Conservation (phyloP, 2,888 invertebrate genomes). For the Xestia rhomboidea region DNA sequence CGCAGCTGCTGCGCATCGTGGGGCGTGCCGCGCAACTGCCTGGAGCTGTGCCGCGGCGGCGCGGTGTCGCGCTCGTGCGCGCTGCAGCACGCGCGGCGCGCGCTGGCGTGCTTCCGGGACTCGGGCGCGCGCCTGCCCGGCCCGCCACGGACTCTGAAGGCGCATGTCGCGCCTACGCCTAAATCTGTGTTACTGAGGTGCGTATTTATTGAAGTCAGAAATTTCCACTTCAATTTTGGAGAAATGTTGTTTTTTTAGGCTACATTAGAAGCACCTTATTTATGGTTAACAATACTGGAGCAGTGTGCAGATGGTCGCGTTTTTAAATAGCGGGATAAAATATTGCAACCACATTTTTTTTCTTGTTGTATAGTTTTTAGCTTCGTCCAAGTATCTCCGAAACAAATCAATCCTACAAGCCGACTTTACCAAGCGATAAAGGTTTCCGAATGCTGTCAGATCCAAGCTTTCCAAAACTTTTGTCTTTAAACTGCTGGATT, state of each 20-base stretch:
- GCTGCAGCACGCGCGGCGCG: conserved; percentile 93
- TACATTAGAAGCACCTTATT: neutral
- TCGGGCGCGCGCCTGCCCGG: conserved; percentile 94
- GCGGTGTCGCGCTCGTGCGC: conserved; percentile 93
- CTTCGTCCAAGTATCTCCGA: neutral
- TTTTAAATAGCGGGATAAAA: neutral
- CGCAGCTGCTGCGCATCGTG: conserved; percentile 95
- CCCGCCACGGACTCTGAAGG: conserved; percentile 91
- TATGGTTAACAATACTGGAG: neutral
- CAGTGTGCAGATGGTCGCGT: too few relatives aligned
- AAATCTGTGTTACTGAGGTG: conserved; percentile 84
- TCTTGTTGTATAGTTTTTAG: neutral
- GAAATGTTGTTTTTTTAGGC: neutral
- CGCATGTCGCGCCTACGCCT: conserved; percentile 85
- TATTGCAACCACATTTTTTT: neutral
- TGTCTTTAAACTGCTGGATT: neutral
- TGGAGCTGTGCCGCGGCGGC: conserved; percentile 96
- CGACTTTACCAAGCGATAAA: neutral
- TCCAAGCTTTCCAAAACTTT: neutral
- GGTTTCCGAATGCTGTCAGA: neutral
- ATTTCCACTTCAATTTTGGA: neutral
- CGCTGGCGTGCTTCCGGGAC: conserved; percentile 95
- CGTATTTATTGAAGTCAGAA: neutral
- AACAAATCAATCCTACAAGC: neutral
- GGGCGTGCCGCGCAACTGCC: conserved; percentile 94